Evolutionary conservation across 2,797 vertebrate species (phyloP).

Genomic region (Pseudomugil gertrudae): DNA sequence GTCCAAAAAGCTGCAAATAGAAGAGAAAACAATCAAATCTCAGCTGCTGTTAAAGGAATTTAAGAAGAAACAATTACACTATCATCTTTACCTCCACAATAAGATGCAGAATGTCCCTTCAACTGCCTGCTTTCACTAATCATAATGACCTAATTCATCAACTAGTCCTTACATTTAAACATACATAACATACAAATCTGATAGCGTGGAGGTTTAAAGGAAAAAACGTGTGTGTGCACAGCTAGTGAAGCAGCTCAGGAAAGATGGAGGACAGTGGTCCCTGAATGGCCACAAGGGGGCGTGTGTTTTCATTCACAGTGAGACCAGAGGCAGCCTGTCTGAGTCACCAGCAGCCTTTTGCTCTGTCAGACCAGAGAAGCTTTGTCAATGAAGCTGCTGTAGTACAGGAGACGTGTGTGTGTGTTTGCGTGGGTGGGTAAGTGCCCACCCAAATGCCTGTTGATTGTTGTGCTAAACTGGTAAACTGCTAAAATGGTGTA

Average conservation of each 20-base stretch:
- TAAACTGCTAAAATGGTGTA: too few species aligned
- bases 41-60: neutral
- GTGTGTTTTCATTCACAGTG: constrained; percentile 51
- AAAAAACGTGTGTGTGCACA: constrained; percentile 8
- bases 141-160: neutral
- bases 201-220: neutral
- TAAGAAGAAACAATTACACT: neutral
- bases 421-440: too few species aligned
- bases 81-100: neutral
- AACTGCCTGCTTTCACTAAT: too few species aligned
- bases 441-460: constrained; percentile 45
- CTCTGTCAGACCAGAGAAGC: constrained; percentile 73
- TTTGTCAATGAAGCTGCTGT: constrained; percentile 82
- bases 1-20: constrained; percentile 77
- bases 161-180: neutral
- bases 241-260: constrained; percentile 11
- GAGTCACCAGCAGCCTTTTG: constrained; percentile 78
- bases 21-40: constrained; percentile 38
- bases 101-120: neutral
- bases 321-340: constrained; percentile 68
- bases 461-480: too few species aligned
- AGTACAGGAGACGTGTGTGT: constrained; percentile 61
- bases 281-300: constrained; percentile 72
- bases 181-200: neutral
- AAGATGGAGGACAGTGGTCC: constrained; percentile 28